Evolutionary conservation across 1,140 invertebrate genomes (phyloP).

Genomic region (Pseudobourletiella spinata): DNA sequence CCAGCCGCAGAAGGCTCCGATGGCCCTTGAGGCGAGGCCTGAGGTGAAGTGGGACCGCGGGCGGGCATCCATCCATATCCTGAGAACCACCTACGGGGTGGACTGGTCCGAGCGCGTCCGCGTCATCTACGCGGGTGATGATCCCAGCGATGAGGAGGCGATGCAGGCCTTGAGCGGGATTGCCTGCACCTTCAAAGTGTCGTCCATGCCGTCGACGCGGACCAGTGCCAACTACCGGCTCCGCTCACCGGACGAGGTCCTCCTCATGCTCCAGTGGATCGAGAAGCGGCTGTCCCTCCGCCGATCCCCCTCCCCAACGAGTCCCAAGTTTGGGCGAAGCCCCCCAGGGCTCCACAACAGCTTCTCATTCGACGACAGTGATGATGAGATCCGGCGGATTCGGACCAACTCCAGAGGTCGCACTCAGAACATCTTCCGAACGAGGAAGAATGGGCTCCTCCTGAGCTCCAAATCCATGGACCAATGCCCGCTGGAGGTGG

Average conservation of each 20-base stretch:
- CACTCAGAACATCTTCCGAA: slow-evolving; percentile 34
- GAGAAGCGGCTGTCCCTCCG: slow-evolving; percentile 37
- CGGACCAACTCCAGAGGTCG: slow-evolving; percentile 32
- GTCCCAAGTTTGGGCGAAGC: slow-evolving; percentile 1
- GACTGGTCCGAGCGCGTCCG: slow-evolving; percentile 42
- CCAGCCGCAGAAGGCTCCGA: slow-evolving; percentile 38
- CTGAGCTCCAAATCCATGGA: not conserved
- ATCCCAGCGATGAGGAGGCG: slow-evolving; percentile 43
- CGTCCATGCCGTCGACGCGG: slow-evolving; percentile 36
- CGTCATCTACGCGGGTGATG: slow-evolving; percentile 43
- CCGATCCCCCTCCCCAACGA: slow-evolving; percentile 17
- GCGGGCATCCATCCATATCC: slow-evolving; percentile 42
- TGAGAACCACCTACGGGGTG: slow-evolving; percentile 41
- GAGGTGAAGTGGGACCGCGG: slow-evolving; percentile 43
- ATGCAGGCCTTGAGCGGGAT: slow-evolving; percentile 36
- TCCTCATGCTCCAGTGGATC: slow-evolving; percentile 41
- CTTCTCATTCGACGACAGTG: slow-evolving; percentile 32
- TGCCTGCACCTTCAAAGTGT: slow-evolving; percentile 42
- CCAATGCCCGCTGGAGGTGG: not conserved
- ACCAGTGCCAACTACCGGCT: slow-evolving; percentile 41
- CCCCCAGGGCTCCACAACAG: not conserved
- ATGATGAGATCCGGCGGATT: slow-evolving; percentile 34
- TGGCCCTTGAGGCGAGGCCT: slow-evolving; percentile 42
- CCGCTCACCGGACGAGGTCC: slow-evolving; percentile 39
- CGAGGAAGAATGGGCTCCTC: not conserved